Evolutionary conservation across 2,888 invertebrate species (phyloP), one percentile per base, ranked within the genome.

Genomic region (Lingula anatina): DNA sequence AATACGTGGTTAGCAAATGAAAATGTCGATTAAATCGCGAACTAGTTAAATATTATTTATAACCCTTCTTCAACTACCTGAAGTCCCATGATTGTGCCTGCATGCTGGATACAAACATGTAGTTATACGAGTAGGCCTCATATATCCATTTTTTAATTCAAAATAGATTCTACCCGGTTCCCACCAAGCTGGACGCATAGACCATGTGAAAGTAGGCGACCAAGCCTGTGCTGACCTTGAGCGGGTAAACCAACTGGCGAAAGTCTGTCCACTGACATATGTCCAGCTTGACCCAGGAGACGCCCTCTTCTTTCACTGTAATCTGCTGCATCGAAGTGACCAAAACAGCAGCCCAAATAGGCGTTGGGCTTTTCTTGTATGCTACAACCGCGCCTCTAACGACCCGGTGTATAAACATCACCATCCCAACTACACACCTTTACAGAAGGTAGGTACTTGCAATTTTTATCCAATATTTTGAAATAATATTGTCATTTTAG

Each of bases 201-300:
- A n/a, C n/a, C n/a, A n/a, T n/a, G n/a, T n/a, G n/a, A n/a, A n/a
- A n/a, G n/a, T n/a, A 4, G 68, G 61, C n/a, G 69, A 69, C 23
- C 71, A 72, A 53, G 65, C 66, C 0, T 65, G 66, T 7, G 71
- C 72, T 2, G 66, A 72, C 48, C 38, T 62, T 41, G 63, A 65
- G 9, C 46, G 71, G 15, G 63, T 72, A 5, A 56, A 63, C 1
- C 54, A 65, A 35, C 53, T 73, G n/a, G 56, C 59, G 35, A 60
- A 62, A 38, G 58, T 59, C 3, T 60, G 64, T 48, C 60, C 61
- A 5, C 57, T 59, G 15, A 54, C 62, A 40, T 61, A 60, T 50
- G 70, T 66, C 5, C 70, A 73, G 49, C 62, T 73, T 61, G 60
- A 71, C 35, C 64, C 70, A 70, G 71, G 73, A 5, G 73, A 71